Evolutionary conservation across 1,140 invertebrate species (phyloP), one percentile per base, ranked within the genome.

Genomic region (Brachionus angularis): DNA sequence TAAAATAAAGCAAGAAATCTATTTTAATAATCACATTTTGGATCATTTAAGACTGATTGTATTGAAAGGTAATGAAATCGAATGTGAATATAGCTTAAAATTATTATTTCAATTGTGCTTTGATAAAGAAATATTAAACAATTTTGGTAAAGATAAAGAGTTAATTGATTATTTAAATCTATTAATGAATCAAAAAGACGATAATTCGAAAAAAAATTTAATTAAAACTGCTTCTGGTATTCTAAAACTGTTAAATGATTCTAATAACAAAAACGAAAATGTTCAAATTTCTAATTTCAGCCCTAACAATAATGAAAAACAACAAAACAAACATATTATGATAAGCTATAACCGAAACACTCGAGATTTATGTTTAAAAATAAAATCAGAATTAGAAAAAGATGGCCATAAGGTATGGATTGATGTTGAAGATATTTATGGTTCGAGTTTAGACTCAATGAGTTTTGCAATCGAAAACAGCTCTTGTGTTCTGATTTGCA

Each of bases 391-490:
- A 8, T 29, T 62, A 14, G 58, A 62, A 62, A 42, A 7, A 7
- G 18, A 25, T 23, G 34, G 58, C 39, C 42, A 42, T 16, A 62
- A 46, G 21, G 64, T 74, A 16, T 75, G 75, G 75, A 73, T 75
- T 16, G 75, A 75, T 64, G 72, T 76, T 2, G 74, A 75, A n/a
- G 49, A 75, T n/a, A 75, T 75, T 71, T 55, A 62, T 49, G 50
- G 46, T 33, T 72, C 78, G 1, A 80, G 77, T 18, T 46, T 81
- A n/a, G 77, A 81, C 53, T 77, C 78, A 25, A 81, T 81, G 80
- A 79, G 79, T 0, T 71, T 77, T 34, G 80, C 79, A 12, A 78
- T 81, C 8, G 80, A 81, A 64, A 77, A 76, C 25, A 74, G 78
- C 1, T 67, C 75, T 36, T 76, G 80, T 3, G 74, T 80, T 1